A percentile compares a stretch with the other conserved stretches of the same genome.
Conservation (phyloP, 1,140 invertebrate species). For the Pararge aegeria region DNA sequence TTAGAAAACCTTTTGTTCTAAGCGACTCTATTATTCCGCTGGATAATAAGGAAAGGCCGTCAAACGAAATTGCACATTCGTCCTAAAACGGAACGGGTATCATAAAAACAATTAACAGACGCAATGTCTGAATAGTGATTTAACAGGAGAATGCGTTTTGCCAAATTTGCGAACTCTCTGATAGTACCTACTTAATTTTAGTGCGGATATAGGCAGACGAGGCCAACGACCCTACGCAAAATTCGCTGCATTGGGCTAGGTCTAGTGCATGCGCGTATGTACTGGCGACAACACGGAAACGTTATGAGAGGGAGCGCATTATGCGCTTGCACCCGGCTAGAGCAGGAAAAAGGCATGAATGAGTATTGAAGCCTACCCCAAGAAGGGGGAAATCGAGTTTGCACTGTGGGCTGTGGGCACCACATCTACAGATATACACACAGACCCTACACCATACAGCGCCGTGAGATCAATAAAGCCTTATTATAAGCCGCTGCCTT, state of each 20-base stretch:
- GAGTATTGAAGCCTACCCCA: slow-evolving; percentile 76
- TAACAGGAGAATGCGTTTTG: slow-evolving; percentile 11
- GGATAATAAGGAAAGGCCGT: slow-evolving; percentile 28
- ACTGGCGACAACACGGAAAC: slow-evolving; percentile 68
- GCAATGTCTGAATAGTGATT: slow-evolving; percentile 7
- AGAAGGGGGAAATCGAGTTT: slow-evolving; percentile 77
- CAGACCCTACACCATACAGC: slow-evolving; percentile 47
- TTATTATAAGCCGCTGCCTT: slow-evolving; percentile 15
- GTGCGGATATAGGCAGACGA: slow-evolving; percentile 65
- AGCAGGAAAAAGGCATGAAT: slow-evolving; percentile 76
- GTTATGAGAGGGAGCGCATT: slow-evolving; percentile 56
- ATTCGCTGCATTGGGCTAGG: slow-evolving; percentile 80
- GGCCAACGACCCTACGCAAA: slow-evolving; percentile 80
- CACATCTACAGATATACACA: slow-evolving; percentile 64
- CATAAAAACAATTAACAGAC: slow-evolving; percentile 25
- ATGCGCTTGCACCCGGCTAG: slow-evolving; percentile 51
- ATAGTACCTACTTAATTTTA: slow-evolving; percentile 36
- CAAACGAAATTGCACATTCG: slow-evolving; percentile 48
- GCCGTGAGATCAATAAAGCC: slow-evolving; percentile 63
- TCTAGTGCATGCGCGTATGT: slow-evolving; percentile 76
- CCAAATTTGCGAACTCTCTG: slow-evolving; percentile 10
- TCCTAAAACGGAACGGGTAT: slow-evolving; percentile 28
- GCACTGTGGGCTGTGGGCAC: slow-evolving; percentile 58
- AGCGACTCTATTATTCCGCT: slow-evolving; percentile 28
- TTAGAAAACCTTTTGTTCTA: slow-evolving; percentile 36